A percentile compares a stretch with the other conserved stretches of the same genome.
These are phyloP conservation scores for Blennius ocellaris DNA, from an alignment of 2,113 vertebrate genomes.

Conservation along the genomic window DNA sequence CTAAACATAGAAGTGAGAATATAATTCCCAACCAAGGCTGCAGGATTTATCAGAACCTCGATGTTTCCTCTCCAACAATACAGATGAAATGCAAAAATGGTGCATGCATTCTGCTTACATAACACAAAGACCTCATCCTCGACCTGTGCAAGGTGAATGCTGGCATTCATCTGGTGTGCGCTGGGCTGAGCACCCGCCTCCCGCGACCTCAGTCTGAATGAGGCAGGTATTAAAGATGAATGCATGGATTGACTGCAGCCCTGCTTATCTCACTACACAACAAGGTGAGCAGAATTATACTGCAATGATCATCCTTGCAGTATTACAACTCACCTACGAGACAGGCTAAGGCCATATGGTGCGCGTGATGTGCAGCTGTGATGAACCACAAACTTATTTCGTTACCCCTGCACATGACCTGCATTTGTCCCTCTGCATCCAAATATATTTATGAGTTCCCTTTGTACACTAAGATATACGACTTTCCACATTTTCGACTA, in stretches of 20 bases:
- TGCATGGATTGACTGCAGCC: too few relatives aligned
- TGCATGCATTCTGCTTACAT: neutral
- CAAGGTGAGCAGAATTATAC: neutral
- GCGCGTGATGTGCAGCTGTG: neutral
- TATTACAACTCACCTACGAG: neutral
- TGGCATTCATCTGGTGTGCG: too few relatives aligned
- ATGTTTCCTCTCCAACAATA: neutral
- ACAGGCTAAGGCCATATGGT: conserved; percentile 29
- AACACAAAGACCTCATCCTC: neutral
- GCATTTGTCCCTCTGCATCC: conserved; percentile 1
- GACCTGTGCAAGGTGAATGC: too few relatives aligned
- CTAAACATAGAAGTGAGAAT: conserved; percentile 39
- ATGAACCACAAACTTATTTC: neutral
- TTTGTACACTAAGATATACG: neutral
- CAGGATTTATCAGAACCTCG: conserved; percentile 8
- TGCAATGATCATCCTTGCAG: neutral
- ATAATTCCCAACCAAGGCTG: conserved; percentile 15
- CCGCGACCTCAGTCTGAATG: too few relatives aligned
- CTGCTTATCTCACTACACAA: neutral
- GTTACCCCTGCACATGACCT: conserved; percentile 3
- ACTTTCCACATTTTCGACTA: neutral
- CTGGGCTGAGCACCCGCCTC: too few relatives aligned
- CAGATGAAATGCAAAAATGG: neutral
- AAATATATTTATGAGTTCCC: neutral
- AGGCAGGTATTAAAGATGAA: too few relatives aligned